phyloP scores from a whole-genome alignment of 2,113 vertebrate genomes.

The Bos taurus region ARS-UCD2.0 NC_037330.1:93855001-93855500 shows the following conservation, averaged over 20 bases:
- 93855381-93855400: neutral
- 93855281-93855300: neutral
- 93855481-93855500: neutral
- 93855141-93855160: neutral
- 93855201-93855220: neutral
- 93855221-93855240: neutral
- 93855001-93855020: neutral
- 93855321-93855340: neutral
- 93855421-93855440: neutral
- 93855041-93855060: neutral
- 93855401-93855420: neutral
- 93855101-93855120: neutral
- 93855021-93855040: neutral
- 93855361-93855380: neutral
- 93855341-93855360: neutral
- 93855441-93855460: neutral
- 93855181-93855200: neutral
- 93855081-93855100: neutral
- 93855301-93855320: neutral
- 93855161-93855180: neutral
- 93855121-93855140: neutral
- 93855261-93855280: neutral
- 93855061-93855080: neutral
- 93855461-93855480: neutral
- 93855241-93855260: neutral